These are phyloP conservation scores for Setophaga coronata DNA, from an alignment of 2,113 vertebrate species.

Conservation along the genomic window DNA sequence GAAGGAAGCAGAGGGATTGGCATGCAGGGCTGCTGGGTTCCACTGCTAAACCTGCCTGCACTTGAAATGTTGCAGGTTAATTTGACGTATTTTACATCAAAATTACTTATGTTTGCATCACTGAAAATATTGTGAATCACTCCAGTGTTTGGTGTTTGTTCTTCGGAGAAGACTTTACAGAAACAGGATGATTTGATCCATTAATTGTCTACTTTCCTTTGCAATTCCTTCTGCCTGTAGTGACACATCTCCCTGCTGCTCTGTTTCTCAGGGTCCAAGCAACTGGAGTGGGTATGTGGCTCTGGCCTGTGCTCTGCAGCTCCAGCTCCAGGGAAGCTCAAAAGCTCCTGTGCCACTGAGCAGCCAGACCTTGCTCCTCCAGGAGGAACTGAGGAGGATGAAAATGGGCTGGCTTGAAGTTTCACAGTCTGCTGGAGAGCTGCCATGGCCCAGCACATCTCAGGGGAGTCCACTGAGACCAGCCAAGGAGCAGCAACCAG, in stretches of 20 bases:
- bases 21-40: neutral
- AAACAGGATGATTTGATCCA: neutral
- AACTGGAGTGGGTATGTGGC: rapidly evolving
- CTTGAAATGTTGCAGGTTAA: conserved; percentile 16
- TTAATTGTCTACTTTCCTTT: neutral
- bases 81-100: neutral
- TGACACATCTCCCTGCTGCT: neutral
- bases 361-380: neutral
- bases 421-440: neutral
- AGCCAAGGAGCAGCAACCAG: neutral
- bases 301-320: neutral
- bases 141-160: neutral
- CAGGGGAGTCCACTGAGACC: neutral
- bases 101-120: neutral
- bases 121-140: neutral
- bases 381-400: neutral
- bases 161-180: neutral
- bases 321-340: neutral
- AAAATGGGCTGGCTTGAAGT: neutral
- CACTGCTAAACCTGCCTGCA: conserved; percentile 24
- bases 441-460: neutral
- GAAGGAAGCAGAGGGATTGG: neutral
- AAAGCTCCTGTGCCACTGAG: neutral
- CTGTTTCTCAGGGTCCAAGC: neutral
- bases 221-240: neutral